Evolutionary conservation across 2,888 invertebrate genomes (phyloP), one percentile per base, ranked within the genome.

Genomic region (Agelastica alni): DNA sequence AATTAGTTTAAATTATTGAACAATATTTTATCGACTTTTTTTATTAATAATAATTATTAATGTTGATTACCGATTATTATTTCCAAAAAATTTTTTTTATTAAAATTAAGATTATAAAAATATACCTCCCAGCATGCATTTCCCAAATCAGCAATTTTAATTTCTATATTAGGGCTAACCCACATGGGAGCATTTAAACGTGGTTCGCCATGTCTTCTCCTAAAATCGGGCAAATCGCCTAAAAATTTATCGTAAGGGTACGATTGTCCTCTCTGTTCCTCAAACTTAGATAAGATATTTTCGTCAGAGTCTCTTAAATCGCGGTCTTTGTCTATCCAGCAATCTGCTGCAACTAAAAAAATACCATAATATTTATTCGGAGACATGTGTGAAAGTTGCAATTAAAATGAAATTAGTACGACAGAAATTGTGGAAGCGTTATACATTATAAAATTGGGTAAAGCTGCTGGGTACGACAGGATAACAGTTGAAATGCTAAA

Each of bases 81-180:
- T n/a, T n/a, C n/a, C n/a, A n/a, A 36, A 13, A 3, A 12, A 36
- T 7, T 10, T 36, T 1, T 31, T 2, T 13, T 13, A 32, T 5
- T 1, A n/a, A 16, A 14, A 9, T 34, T 7, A 34, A 34, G 9
- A n/a, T n/a, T n/a, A 34, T 14, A 31, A 31, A 31, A 2, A 32
- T 12, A 39, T 73, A 84, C 83, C 73, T 84, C 83, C 83, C 88
- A 92, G 73, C 91, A 92, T 39, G 91, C 90, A 77, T 93, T 93
- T 62, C 92, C 91, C 59, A 92, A 79, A 78, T 93, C 91, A 51
- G 91, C 91, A 61, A 92, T 88, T 79, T 92, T 91, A 10, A 90
- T 87, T 66, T 83, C 81, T 52, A 89, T 81, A 72, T 85, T 84
- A 2, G 75, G 71, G 59, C 72, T 73, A 41, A 76, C 68, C 67